A percentile compares a stretch with the other conserved stretches of the same genome.
Evolutionary conservation across 2,113 vertebrate species (phyloP).

Genomic region (Phaethornis superciliosus): DNA sequence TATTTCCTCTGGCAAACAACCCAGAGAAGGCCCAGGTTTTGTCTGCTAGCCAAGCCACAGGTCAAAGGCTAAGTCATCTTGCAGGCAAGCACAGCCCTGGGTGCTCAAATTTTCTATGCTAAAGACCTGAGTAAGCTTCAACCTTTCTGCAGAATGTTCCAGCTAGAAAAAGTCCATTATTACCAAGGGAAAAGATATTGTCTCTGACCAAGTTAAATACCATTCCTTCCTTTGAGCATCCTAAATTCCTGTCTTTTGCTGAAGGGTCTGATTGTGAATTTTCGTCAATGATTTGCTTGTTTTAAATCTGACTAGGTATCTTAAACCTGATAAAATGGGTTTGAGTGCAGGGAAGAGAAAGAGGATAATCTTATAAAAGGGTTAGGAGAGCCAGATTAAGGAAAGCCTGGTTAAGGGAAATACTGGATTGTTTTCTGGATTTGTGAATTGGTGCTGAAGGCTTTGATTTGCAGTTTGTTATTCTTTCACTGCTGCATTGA

Average conservation of each 20-base stretch:
- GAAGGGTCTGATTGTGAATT: not conserved
- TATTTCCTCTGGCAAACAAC: not conserved
- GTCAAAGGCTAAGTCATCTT: not conserved
- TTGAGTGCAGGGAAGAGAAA: not conserved
- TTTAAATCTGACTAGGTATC: not conserved
- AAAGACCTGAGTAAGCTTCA: not conserved
- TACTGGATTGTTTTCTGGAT: not conserved
- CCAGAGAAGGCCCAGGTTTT: not conserved
- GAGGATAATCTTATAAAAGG: not conserved
- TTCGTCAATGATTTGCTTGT: not conserved
- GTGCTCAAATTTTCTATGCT: not conserved
- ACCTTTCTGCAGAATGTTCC: not conserved
- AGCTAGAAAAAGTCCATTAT: not conserved
- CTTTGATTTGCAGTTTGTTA: not conserved
- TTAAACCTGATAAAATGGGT: not conserved
- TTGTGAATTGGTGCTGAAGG: not conserved
- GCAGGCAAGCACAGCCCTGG: rapidly evolving
- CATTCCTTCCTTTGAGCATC: not conserved
- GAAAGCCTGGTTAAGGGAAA: not conserved
- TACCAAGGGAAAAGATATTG: not conserved
- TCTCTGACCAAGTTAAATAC: not conserved
- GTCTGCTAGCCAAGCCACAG: not conserved
- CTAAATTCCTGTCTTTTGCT: not conserved
- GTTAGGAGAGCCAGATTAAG: not conserved
- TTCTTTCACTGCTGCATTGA: not conserved